Base-by-base conservation (phyloP, 2,113 vertebrate species). In the Myiagra hebetior region DNA sequence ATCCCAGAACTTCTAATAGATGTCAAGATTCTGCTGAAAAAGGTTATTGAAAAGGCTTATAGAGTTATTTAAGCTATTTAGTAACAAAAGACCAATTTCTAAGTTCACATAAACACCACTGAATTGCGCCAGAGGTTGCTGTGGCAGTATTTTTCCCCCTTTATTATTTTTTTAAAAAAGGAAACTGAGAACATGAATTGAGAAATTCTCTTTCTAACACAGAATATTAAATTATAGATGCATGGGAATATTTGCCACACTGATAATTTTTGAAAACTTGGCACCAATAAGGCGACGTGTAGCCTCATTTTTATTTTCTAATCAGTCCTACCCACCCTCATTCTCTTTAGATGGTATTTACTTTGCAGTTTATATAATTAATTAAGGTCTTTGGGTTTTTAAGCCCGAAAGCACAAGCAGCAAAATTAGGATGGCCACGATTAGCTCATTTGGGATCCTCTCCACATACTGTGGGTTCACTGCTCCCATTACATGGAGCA, bases 61-160 rank as follows among this genome's bases (percentile, higher is more conserved):
- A 49, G 39, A 49, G 9, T 59, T 65, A 41, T 50, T 89, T 10
- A 55, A 78, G 53, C 19, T 77, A 50, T 81, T 57, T 0, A 41
- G 24, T 44, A 76, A 44, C 12, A 78, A 39, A 21, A 31, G 41
- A 73, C 28, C 21, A 24, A 55, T 42, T 95, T 77, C 52, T 46
- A 84, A 87, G 28, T 14, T 93, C 56, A 59, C 17, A 35, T 6
- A 85, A 89, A 31, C n/a, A 84, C 9, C 60, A n/a, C 46, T 21
- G 47, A 85, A 55, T 11, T 20, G 15, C 12, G 62, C 46, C 65
- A 82, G 31, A 52, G 50, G 18, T 11, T 55, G 20, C 37, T 55
- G 30, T 22, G 26, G 18, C 53, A 91, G 62, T n/a, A 31, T 17
- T 53, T 30, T 0, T 2, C 1, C 5, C 13, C 1, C 0, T 6